phyloP scores from a whole-genome alignment of 2,113 vertebrate species.

The Ranitomeya imitator region DNA sequence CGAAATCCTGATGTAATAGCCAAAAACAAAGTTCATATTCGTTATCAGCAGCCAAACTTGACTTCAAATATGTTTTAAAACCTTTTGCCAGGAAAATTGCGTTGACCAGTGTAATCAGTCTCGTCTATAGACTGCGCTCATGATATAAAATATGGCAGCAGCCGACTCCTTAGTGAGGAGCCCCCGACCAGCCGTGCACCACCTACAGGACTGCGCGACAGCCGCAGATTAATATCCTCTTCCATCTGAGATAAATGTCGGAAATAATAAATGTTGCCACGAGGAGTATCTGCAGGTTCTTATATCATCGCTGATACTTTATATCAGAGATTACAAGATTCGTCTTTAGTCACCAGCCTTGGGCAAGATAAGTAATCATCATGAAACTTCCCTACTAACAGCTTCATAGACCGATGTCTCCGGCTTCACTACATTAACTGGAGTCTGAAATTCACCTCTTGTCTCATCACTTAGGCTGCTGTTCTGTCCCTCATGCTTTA shows the following conservation, averaged over 20 bases:
- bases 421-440: no score
- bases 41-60: no score
- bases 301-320: background rate
- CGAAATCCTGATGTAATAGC: no score
- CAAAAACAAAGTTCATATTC: no score
- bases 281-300: background rate
- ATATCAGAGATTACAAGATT: background rate
- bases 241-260: background rate
- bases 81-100: no score
- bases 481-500: no score
- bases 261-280: background rate
- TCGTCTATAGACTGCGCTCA: background rate
- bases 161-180: background rate
- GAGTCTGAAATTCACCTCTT: no score
- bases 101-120: no score
- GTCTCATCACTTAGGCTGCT: no score
- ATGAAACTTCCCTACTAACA: no score
- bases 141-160: background rate
- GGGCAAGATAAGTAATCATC: background rate
- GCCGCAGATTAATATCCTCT: conserved; percentile 2
- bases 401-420: no score
- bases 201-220: background rate
- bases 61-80: no score
- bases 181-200: background rate
- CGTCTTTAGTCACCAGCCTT: background rate